phyloP scores from a whole-genome alignment of 2,888 invertebrate genomes.

The Caenorhabditis zanzibari region DNA sequence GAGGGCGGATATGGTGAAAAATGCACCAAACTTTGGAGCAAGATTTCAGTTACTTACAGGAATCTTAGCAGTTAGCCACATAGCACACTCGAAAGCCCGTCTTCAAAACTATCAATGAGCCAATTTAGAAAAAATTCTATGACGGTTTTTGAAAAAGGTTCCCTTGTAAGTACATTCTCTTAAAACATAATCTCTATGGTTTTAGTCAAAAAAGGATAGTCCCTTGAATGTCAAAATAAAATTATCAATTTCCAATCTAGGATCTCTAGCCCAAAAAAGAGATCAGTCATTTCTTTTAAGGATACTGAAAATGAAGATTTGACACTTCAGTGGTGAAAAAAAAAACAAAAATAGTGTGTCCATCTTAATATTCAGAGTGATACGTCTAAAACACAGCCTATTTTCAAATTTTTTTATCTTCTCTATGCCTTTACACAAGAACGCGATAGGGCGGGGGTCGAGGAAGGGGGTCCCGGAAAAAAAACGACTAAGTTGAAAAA shows the following conservation, averaged over 20 bases:
- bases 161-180: too few relatives aligned
- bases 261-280: not conserved
- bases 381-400: conserved; percentile 55
- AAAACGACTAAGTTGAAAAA: conserved; percentile 55
- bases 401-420: conserved; percentile 32
- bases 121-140: too few relatives aligned
- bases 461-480: conserved; percentile 22
- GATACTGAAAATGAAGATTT: conserved; percentile 23
- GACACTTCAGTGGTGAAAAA: conserved; percentile 9
- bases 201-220: not conserved
- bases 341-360: conserved; percentile 16
- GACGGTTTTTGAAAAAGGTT: too few relatives aligned
- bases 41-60: too few relatives aligned
- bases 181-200: not conserved
- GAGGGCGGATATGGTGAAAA: too few relatives aligned
- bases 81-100: too few relatives aligned
- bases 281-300: not conserved
- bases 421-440: conserved; percentile 4
- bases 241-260: not conserved
- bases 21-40: too few relatives aligned
- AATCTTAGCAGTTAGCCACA: too few relatives aligned
- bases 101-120: too few relatives aligned
- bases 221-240: not conserved
- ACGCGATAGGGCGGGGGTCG: conserved; percentile 6
- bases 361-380: conserved; percentile 38